Evolutionary conservation across 1,140 invertebrate species (phyloP).

Genomic region (Drosophila kepulauana): DNA sequence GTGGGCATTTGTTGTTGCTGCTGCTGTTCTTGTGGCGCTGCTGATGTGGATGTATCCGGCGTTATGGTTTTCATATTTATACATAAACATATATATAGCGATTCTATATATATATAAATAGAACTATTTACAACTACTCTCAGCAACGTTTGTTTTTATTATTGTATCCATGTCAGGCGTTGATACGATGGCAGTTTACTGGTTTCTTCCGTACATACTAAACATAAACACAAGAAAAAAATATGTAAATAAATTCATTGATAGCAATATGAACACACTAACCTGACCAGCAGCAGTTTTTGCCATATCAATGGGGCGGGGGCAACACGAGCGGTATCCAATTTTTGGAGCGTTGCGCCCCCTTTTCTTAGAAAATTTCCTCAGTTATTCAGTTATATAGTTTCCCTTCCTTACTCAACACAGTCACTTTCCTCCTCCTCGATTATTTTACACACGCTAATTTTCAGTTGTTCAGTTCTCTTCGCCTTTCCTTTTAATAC

Average conservation of each 20-base stretch:
- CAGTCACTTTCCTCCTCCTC: constrained; percentile 14
- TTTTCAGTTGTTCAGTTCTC: constrained; percentile 37
- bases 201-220: constrained; percentile 55
- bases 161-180: constrained; percentile 38
- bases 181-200: constrained; percentile 23
- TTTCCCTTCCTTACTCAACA: constrained; percentile 45
- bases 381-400: constrained; percentile 30
- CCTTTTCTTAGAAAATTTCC: constrained; percentile 20
- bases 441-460: constrained; percentile 48
- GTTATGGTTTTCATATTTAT: constrained; percentile 74
- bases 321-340: constrained; percentile 21
- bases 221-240: constrained; percentile 11
- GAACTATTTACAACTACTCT: constrained; percentile 46
- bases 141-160: constrained; percentile 29
- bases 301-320: constrained; percentile 34
- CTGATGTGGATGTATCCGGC: constrained; percentile 59
- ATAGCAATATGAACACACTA: constrained; percentile 1
- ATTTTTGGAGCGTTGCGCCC: constrained; percentile 14
- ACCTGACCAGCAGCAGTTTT: constrained; percentile 54
- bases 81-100: constrained; percentile 7
- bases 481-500: constrained; percentile 45
- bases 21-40: constrained; percentile 49
- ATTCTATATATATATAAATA: constrained; percentile 15
- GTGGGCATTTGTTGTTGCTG: constrained; percentile 47
- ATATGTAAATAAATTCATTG: constrained; percentile 10